Percentiles rank a stretch among this genome's conserved stretches.
These are phyloP conservation scores for Hybos culiciformis DNA, from an alignment of 2,888 invertebrate genomes.

Conservation along the genomic window DNA sequence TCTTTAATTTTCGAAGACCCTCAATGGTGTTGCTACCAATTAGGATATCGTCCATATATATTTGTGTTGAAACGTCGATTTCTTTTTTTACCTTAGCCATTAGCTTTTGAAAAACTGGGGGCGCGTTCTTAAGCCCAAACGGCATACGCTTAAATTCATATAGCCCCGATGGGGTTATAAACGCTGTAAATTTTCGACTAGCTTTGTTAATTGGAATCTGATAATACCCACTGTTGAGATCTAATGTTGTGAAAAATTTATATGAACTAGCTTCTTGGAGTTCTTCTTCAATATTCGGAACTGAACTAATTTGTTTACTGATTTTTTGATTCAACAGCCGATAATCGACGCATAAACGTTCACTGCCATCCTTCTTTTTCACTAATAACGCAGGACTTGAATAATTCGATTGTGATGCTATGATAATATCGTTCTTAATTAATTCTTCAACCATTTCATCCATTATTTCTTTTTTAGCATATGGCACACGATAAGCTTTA, in stretches of 20 bases:
- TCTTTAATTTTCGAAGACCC: too few relatives aligned
- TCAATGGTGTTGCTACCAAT: too few relatives aligned
- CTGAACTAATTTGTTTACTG: conserved; percentile 4
- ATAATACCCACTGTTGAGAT: conserved; percentile 25
- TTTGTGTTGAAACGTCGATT: too few relatives aligned
- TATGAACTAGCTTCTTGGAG: conserved; percentile 20
- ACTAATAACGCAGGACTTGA: conserved; percentile 20
- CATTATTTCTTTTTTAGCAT: too few relatives aligned
- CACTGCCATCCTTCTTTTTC: conserved; percentile 16
- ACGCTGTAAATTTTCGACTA: conserved; percentile 21
- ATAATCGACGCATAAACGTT: conserved; percentile 18
- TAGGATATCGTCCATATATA: too few relatives aligned
- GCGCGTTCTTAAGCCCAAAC: conserved; percentile 27
- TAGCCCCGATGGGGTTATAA: conserved; percentile 22
- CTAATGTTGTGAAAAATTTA: conserved; percentile 20
- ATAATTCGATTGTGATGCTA: too few relatives aligned
- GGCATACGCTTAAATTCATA: conserved; percentile 23
- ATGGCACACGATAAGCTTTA: too few relatives aligned
- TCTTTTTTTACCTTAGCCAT: too few relatives aligned
- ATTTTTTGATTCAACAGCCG: conserved; percentile 6
- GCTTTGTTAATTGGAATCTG: conserved; percentile 21
- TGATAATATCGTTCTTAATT: too few relatives aligned
- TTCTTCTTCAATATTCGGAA: conserved; percentile 22
- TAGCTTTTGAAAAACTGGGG: conserved; percentile 21
- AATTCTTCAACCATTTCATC: too few relatives aligned